These are phyloP conservation scores for Dryococelus australis DNA, from an alignment of 2,888 invertebrate species.

Conservation along the genomic window DNA sequence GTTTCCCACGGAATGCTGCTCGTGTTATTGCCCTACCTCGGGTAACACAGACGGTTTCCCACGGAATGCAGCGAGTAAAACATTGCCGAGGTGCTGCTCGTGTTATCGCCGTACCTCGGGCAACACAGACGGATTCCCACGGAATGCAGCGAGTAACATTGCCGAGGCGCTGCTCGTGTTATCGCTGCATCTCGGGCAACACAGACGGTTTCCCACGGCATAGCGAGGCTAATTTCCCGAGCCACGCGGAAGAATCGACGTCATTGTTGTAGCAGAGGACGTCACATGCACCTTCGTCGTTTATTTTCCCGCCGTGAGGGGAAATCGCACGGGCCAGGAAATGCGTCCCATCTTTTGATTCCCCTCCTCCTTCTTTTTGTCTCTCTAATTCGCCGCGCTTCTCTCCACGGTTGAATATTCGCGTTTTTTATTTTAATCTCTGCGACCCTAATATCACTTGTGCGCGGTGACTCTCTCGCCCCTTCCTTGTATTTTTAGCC, in stretches of 20 bases:
- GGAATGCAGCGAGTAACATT: too few relatives aligned
- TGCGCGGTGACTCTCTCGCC: background rate
- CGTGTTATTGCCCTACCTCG: too few relatives aligned
- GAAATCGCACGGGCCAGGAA: background rate
- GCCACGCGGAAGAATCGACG: background rate
- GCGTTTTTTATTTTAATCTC: conserved; percentile 23
- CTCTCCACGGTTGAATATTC: conserved; percentile 1
- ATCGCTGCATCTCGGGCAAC: too few relatives aligned
- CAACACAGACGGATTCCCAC: too few relatives aligned
- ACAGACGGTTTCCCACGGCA: too few relatives aligned
- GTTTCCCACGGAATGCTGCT: too few relatives aligned
- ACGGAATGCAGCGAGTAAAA: too few relatives aligned
- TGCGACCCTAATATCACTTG: conserved; percentile 21
- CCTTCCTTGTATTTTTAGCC: background rate
- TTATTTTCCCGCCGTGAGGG: background rate
- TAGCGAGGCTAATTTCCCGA: background rate
- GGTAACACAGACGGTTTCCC: too few relatives aligned
- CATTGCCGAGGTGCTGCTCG: too few relatives aligned
- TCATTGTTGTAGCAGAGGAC: background rate
- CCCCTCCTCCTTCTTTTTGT: background rate
- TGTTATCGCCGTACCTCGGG: too few relatives aligned
- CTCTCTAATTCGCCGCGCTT: conserved; percentile 17
- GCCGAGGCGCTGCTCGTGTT: too few relatives aligned
- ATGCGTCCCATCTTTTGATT: conserved; percentile 22
- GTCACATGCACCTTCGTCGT: background rate